Percentiles rank a stretch among this genome's conserved stretches.
Evolutionary conservation across 2,888 invertebrate genomes (phyloP).

Genomic region (Anticlea derivata): DNA sequence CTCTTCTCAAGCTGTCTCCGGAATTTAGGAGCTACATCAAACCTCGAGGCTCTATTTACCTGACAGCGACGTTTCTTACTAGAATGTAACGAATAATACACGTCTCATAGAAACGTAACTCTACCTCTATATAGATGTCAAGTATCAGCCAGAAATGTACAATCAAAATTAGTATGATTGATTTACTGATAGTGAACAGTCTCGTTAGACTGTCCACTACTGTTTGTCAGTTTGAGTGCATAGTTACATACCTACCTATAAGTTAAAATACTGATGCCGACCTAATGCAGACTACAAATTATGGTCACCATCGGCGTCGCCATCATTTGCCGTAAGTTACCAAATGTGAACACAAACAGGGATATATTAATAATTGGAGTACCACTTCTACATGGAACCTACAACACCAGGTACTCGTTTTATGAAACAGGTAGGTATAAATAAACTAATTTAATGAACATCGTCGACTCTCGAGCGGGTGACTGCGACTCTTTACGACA

Average conservation of each 20-base stretch:
- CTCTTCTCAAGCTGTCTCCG: constrained; percentile 13
- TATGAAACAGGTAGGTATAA: constrained; percentile 21
- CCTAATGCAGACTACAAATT: too few relatives aligned
- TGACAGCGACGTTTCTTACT: constrained; percentile 14
- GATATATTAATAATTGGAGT: neutral
- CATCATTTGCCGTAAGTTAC: too few relatives aligned
- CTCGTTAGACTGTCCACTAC: too few relatives aligned
- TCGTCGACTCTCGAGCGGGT: constrained; percentile 40
- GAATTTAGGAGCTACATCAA: constrained; percentile 22
- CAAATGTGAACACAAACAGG: too few relatives aligned
- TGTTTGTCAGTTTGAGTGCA: too few relatives aligned
- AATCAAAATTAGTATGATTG: too few relatives aligned
- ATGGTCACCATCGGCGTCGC: too few relatives aligned
- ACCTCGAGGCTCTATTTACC: constrained; percentile 15
- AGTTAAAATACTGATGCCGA: too few relatives aligned
- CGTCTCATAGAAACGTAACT: constrained; percentile 7
- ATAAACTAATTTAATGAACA: constrained; percentile 53
- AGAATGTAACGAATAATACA: neutral
- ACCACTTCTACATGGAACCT: neutral
- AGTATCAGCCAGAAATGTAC: too few relatives aligned
- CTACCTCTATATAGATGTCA: too few relatives aligned
- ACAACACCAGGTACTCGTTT: constrained; percentile 7
- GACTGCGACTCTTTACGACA: constrained; percentile 44
- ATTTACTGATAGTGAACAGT: too few relatives aligned
- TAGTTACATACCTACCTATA: too few relatives aligned